Percentiles rank a stretch among this genome's conserved stretches.
These are phyloP conservation scores for Chaunax sp. DNA, from an alignment of 2,797 vertebrate species.

Conservation along the genomic window DNA sequence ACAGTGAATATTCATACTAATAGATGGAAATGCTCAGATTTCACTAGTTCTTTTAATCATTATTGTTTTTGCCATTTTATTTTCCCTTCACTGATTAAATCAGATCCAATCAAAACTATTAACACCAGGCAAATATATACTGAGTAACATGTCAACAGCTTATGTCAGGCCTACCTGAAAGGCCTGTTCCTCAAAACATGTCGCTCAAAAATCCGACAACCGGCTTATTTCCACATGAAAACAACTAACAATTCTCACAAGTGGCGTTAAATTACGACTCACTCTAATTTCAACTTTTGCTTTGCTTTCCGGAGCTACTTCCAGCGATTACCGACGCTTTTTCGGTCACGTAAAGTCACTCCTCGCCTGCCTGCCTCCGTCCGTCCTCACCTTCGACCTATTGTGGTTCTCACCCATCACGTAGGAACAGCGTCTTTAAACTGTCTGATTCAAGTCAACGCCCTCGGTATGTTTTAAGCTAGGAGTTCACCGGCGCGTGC, in stretches of 20 bases:
- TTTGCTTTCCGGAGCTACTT: background rate
- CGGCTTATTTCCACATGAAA: background rate
- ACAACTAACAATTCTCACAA: background rate
- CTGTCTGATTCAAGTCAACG: conserved; percentile 31
- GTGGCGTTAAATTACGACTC: too few species aligned
- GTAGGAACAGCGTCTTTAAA: background rate
- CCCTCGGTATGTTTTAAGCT: conserved; percentile 61
- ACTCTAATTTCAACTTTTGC: background rate
- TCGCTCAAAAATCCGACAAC: too few species aligned
- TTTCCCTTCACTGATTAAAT: too few species aligned
- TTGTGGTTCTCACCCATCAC: background rate
- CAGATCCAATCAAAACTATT: too few species aligned
- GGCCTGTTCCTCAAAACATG: background rate
- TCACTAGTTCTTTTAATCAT: too few species aligned
- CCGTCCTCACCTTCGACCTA: conserved; percentile 22
- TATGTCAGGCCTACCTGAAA: conserved; percentile 3
- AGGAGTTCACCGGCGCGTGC: conserved; percentile 41
- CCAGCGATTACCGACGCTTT: background rate
- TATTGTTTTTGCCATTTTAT: too few species aligned
- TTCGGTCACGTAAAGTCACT: accelerated
- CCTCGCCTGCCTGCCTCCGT: background rate
- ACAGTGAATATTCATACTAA: too few species aligned
- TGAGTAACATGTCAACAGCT: background rate
- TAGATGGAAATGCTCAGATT: too few species aligned
- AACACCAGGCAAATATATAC: background rate